Conservation (phyloP, 2,113 vertebrate species). For the Dolichallabes microphthalmus region DNA sequence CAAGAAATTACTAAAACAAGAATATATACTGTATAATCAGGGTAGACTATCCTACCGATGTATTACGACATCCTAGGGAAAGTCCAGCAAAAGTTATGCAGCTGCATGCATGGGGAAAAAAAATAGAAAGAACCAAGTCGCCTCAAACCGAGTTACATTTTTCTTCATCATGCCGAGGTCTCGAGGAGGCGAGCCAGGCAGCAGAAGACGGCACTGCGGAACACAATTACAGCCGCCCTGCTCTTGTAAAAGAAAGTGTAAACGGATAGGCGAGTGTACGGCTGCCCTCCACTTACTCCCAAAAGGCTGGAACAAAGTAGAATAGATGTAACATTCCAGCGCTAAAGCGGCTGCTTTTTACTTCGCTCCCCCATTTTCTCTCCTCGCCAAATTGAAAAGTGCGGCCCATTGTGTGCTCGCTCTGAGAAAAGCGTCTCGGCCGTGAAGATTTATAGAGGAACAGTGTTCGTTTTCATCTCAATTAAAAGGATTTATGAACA, state of each 20-base stretch:
- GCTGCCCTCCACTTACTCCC: conserved; percentile 63
- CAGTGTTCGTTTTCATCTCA: conserved; percentile 47
- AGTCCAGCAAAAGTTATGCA: not conserved
- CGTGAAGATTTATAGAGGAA: conserved; percentile 54
- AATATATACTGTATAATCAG: too few species aligned
- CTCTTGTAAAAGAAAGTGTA: conserved; percentile 73
- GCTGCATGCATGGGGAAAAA: conserved; percentile 21
- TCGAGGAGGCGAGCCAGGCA: conserved; percentile 67
- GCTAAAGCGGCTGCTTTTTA: conserved; percentile 61
- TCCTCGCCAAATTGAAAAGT: conserved; percentile 67
- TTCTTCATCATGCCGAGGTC: conserved; percentile 77
- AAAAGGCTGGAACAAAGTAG: conserved; percentile 76
- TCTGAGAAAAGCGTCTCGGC: conserved; percentile 42
- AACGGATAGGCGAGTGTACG: conserved; percentile 69
- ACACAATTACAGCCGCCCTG: conserved; percentile 77
- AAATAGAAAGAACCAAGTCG: conserved; percentile 70
- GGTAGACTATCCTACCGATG: not conserved
- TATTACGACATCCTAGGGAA: not conserved
- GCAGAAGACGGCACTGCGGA: conserved; percentile 71
- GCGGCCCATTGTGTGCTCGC: conserved; percentile 52
- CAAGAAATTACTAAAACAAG: too few species aligned
- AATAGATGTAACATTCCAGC: conserved; percentile 72
- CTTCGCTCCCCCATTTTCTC: conserved; percentile 61
- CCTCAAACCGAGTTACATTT: conserved; percentile 77
- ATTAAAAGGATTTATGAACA: conserved; percentile 65